These are phyloP conservation scores for Forbesichthys papilliferus DNA, from an alignment of 2,113 vertebrate species.

Conservation along the genomic window DNA sequence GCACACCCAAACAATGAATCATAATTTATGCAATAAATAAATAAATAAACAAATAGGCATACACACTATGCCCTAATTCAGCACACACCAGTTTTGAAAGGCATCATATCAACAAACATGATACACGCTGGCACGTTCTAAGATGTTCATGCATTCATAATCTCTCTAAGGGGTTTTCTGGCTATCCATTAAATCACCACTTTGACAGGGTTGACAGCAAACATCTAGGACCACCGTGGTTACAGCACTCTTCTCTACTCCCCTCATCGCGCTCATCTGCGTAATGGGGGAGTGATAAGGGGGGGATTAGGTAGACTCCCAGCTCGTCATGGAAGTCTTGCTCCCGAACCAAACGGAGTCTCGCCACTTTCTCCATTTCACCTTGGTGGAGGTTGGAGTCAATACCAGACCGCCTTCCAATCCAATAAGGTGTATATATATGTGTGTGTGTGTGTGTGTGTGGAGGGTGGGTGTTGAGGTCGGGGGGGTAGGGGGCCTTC, in stretches of 20 bases:
- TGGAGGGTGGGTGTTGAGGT: background rate
- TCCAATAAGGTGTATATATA: too few species aligned
- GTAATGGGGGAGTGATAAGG: background rate
- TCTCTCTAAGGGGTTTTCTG: conserved; percentile 48
- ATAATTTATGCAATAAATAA: conserved; percentile 57
- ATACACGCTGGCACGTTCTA: conserved; percentile 69
- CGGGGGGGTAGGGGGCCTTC: conserved; percentile 37
- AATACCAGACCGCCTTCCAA: background rate
- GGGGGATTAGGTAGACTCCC: background rate
- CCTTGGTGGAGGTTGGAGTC: conserved; percentile 4
- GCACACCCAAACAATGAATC: conserved; percentile 43
- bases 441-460: background rate
- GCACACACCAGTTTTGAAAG: conserved; percentile 62
- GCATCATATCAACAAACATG: conserved; percentile 62
- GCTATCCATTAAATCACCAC: conserved; percentile 67
- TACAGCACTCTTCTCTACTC: conserved; percentile 2
- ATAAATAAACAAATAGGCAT: conserved; percentile 48
- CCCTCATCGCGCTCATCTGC: conserved; percentile 3
- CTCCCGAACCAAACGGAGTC: conserved; percentile 53
- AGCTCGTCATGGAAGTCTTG: conserved; percentile 28
- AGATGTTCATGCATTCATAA: conserved; percentile 53
- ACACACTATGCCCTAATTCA: conserved; percentile 54
- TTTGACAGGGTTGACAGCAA: conserved; percentile 66
- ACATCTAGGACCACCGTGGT: conserved; percentile 51
- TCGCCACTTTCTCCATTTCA: conserved; percentile 19